Conservation (phyloP, 2,113 vertebrate genomes). For the Plotosus lineatus region DNA sequence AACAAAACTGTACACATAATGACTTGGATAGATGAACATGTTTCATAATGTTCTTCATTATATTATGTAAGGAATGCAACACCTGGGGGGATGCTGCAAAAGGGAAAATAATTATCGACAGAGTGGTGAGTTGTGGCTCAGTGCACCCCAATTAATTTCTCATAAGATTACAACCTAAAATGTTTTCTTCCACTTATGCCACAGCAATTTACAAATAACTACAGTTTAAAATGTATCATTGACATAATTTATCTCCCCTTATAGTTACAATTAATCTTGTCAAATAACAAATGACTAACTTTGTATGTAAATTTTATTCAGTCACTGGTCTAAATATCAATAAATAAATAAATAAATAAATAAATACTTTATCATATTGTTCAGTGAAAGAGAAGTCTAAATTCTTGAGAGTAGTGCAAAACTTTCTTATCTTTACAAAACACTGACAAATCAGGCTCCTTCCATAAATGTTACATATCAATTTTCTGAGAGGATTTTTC, state of each 20-base stretch:
- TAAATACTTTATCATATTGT: background rate
- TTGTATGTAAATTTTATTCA: background rate
- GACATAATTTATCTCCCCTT: background rate
- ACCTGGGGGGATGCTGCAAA: background rate
- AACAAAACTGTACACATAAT: background rate
- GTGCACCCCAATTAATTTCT: background rate
- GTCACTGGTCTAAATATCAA: background rate
- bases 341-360: background rate
- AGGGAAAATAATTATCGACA: background rate
- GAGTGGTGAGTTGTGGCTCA: background rate
- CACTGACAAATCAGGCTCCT: background rate
- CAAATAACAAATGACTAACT: too few species aligned
- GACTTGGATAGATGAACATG: slow-evolving; percentile 9
- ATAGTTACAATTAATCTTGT: background rate
- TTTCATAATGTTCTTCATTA: background rate
- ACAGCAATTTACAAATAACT: background rate
- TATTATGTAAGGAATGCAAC: background rate
- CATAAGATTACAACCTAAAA: background rate
- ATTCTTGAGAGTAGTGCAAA: background rate
- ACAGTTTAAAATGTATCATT: background rate
- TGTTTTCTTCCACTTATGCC: background rate
- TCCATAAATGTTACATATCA: background rate
- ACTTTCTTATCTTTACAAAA: background rate
- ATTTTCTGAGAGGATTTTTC: background rate
- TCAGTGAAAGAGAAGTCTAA: background rate